Conservation (phyloP, 2,113 vertebrate species). For the Tyto alba region DNA sequence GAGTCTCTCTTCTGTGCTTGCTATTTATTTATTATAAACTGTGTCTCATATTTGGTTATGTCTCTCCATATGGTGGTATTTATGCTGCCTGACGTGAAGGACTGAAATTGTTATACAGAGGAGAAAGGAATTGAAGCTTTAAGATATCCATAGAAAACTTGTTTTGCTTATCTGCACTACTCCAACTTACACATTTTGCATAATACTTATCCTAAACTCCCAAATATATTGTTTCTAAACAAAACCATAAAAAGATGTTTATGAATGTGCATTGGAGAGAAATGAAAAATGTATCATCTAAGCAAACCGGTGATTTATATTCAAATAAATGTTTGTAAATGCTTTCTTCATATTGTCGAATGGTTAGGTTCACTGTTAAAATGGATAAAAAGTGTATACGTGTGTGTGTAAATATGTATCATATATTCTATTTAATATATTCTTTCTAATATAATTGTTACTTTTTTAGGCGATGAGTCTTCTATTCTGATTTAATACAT, state of each 20-base stretch:
- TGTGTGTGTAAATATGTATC: neutral
- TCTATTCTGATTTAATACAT: neutral
- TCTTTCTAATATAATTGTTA: neutral
- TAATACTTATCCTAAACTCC: neutral
- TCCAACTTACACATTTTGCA: neutral
- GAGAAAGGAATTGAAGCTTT: neutral
- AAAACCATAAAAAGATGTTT: constrained; percentile 5
- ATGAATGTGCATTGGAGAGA: neutral
- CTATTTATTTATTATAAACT: neutral
- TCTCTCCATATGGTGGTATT: neutral
- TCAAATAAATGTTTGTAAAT: neutral
- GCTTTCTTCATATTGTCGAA: neutral
- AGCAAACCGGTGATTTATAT: neutral
- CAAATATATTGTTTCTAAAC: neutral
- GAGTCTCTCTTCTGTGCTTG: neutral
- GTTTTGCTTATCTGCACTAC: neutral
- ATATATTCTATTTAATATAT: neutral
- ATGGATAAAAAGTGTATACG: neutral
- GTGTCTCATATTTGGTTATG: neutral
- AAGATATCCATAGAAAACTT: neutral
- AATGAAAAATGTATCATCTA: neutral
- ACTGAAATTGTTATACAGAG: neutral
- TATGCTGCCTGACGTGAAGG: neutral
- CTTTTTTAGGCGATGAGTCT: neutral
- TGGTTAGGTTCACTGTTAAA: neutral